These are phyloP conservation scores for Ganaspis brasiliensis DNA, from an alignment of 2,888 invertebrate genomes.

Conservation along the genomic window DNA sequence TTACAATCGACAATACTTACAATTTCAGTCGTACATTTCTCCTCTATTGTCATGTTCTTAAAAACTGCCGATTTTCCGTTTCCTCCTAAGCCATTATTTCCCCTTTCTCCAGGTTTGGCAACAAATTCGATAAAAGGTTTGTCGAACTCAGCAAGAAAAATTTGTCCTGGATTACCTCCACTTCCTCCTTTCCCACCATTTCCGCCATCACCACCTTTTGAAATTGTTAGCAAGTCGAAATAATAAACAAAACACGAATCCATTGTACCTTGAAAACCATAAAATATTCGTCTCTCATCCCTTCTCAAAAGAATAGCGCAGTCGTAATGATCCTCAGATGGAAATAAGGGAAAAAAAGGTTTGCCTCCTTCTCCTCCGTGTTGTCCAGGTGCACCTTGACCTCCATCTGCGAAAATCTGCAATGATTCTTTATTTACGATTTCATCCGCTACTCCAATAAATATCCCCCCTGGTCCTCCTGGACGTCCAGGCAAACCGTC, in stretches of 20 bases:
- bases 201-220: neutral
- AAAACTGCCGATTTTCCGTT: neutral
- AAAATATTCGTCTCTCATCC: neutral
- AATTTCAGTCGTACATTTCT: neutral
- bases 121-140: neutral
- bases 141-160: neutral
- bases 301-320: neutral
- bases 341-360: neutral
- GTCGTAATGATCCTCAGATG: neutral
- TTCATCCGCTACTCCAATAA: neutral
- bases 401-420: neutral
- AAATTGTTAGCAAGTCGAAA: neutral
- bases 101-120: neutral
- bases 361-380: neutral
- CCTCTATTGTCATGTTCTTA: neutral
- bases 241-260: neutral
- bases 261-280: neutral
- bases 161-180: neutral
- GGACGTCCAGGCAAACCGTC: neutral
- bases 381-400: neutral
- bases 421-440: neutral
- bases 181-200: neutral
- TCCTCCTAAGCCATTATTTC: neutral
- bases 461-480: neutral
- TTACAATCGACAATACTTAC: neutral